A percentile compares a stretch with the other conserved stretches of the same genome.
Evolutionary conservation across 2,888 invertebrate genomes (phyloP).

Genomic region (Spatulosminthurus flaviceps): DNA sequence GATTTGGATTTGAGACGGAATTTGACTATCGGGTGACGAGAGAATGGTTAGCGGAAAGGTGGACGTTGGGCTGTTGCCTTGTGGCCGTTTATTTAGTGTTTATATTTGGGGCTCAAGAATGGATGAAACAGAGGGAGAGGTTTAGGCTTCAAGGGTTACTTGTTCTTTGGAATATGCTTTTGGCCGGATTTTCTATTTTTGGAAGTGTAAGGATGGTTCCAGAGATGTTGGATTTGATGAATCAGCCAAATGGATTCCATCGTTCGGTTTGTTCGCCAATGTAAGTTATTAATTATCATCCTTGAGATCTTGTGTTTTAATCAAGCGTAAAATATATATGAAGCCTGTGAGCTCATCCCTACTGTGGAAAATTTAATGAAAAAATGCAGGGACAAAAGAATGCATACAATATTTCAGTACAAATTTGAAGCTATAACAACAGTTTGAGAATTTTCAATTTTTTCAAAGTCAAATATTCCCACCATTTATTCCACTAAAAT

Average conservation of each 20-base stretch:
- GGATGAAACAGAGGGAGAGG: conserved; percentile 91
- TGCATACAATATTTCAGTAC: too few species aligned
- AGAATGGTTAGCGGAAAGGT: conserved; percentile 95
- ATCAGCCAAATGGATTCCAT: conserved; percentile 84
- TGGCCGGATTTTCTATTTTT: conserved; percentile 72
- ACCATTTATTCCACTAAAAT: too few species aligned
- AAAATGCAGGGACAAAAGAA: too few species aligned
- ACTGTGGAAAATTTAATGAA: too few species aligned
- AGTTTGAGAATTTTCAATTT: too few species aligned
- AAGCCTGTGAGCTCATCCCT: too few species aligned
- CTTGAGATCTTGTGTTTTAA: conserved; percentile 67
- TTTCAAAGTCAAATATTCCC: too few species aligned
- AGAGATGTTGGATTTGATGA: conserved; percentile 87
- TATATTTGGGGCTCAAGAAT: conserved; percentile 91
- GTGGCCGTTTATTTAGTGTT: conserved; percentile 90
- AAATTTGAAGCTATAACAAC: too few species aligned
- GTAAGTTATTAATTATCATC: conserved; percentile 67
- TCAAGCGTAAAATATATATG: too few species aligned
- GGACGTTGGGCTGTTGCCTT: conserved; percentile 92
- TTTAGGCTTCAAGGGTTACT: conserved; percentile 88
- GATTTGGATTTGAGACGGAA: conserved; percentile 94
- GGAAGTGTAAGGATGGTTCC: conserved; percentile 87
- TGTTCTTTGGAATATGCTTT: conserved; percentile 88
- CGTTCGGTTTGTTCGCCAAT: conserved; percentile 96
- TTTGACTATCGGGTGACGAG: conserved; percentile 89